These are phyloP conservation scores for Papilio machaon DNA, from an alignment of 1,140 invertebrate species.

Conservation along the genomic window DNA sequence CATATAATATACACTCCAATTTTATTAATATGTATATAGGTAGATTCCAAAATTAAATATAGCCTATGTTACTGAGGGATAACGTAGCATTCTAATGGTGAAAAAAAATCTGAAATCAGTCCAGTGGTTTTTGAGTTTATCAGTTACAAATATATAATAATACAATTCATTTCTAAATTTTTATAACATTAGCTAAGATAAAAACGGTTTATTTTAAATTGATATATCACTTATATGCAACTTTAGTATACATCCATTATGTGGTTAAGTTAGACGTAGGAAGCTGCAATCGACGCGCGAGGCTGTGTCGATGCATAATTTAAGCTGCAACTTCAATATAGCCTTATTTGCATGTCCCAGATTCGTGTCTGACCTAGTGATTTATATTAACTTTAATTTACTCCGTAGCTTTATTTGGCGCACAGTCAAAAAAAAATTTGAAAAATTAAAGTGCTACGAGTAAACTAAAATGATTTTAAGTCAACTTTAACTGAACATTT, in stretches of 20 bases:
- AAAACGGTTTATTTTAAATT: neutral
- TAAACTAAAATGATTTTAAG: neutral
- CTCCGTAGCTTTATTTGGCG: neutral
- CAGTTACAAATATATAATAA: too few species aligned
- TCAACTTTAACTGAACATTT: neutral
- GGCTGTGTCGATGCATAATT: slow-evolving; percentile 13
- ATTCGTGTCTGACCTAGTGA: neutral
- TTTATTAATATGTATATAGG: too few species aligned
- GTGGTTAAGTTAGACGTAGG: neutral
- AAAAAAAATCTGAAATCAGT: too few species aligned
- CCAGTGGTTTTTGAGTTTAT: too few species aligned
- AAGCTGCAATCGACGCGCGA: slow-evolving; percentile 7
- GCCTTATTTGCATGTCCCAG: slow-evolving; percentile 16
- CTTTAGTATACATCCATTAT: neutral
- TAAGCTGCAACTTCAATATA: slow-evolving; percentile 5
- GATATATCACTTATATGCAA: neutral
- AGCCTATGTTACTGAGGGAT: too few species aligned
- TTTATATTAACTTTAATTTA: slow-evolving; percentile 16
- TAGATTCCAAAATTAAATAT: too few species aligned
- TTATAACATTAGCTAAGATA: too few species aligned
- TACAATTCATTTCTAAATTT: too few species aligned
- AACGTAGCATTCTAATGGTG: too few species aligned
- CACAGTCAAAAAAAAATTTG: neutral
- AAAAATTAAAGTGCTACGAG: neutral
- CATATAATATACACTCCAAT: too few species aligned